Conservation (phyloP, 2,113 vertebrate genomes). For the Dromaius novaehollandiae region DNA sequence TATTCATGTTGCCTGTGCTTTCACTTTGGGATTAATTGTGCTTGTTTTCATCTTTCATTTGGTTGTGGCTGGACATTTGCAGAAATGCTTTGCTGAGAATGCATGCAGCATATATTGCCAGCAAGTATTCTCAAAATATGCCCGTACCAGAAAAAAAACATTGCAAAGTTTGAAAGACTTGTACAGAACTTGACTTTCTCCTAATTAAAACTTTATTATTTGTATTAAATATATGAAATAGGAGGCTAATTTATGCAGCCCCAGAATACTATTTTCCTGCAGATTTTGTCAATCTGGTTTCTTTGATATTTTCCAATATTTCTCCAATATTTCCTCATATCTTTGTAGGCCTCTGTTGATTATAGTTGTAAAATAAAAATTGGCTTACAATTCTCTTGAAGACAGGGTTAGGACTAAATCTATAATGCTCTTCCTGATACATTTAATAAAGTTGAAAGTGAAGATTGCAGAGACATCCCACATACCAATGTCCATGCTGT, state of each 20-base stretch:
- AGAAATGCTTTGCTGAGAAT: constrained; percentile 1
- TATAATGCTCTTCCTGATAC: not conserved
- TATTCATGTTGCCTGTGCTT: not conserved
- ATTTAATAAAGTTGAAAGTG: constrained; percentile 13
- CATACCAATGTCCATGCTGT: not conserved
- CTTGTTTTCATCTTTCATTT: constrained; percentile 12
- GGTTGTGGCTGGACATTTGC: not conserved
- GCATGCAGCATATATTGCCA: not conserved
- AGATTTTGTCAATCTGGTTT: not conserved
- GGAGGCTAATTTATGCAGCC: not conserved
- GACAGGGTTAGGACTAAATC: constrained; percentile 28
- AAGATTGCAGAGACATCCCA: not conserved
- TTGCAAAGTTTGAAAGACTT: not conserved
- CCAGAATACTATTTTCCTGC: not conserved
- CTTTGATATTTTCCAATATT: not conserved
- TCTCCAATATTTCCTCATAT: not conserved
- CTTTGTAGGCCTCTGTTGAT: not conserved
- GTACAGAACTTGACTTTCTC: not conserved
- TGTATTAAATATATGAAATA: not conserved
- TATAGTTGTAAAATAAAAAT: constrained; percentile 29
- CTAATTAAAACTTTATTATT: not conserved
- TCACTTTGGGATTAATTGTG: not conserved
- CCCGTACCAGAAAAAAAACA: not conserved
- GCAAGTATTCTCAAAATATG: not conserved
- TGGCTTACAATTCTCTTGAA: not conserved